Evolutionary conservation across 35 echinoderm and acorn worm genomes (phyloP).

Genomic region (Lytechinus pictus): DNA sequence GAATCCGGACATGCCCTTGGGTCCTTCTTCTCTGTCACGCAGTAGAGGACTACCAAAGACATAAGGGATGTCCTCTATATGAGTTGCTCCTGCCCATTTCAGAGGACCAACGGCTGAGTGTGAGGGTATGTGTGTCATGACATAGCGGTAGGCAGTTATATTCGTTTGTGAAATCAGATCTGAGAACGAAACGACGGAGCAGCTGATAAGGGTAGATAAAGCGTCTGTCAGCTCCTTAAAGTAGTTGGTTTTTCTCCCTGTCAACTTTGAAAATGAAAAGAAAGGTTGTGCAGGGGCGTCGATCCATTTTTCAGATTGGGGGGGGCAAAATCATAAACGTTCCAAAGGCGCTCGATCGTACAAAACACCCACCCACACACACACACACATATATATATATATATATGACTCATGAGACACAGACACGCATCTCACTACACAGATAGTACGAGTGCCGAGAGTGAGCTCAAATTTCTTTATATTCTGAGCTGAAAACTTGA

Average conservation of each 20-base stretch:
- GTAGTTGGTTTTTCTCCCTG: background rate
- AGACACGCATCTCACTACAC: too few relatives aligned
- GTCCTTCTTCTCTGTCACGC: background rate
- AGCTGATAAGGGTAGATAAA: background rate
- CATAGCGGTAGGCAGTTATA: background rate
- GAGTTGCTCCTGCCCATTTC: background rate
- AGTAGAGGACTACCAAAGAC: constrained; percentile 30
- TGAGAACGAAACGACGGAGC: background rate
- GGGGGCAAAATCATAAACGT: too few relatives aligned
- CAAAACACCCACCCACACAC: too few relatives aligned
- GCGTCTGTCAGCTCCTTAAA: background rate
- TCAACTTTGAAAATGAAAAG: background rate
- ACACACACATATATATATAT: too few relatives aligned
- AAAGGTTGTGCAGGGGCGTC: too few relatives aligned
- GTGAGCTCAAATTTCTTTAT: too few relatives aligned
- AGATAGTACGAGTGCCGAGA: too few relatives aligned
- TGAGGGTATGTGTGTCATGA: constrained; percentile 23
- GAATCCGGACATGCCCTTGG: background rate
- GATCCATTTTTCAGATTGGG: too few relatives aligned
- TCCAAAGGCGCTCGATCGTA: too few relatives aligned
- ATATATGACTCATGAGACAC: too few relatives aligned
- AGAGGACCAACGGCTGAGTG: background rate
- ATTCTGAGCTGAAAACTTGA: too few relatives aligned
- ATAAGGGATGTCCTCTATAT: constrained; percentile 39
- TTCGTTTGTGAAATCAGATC: background rate